Conservation (phyloP, 2,113 vertebrate genomes). For the Tympanuchus pallidicinctus region DNA sequence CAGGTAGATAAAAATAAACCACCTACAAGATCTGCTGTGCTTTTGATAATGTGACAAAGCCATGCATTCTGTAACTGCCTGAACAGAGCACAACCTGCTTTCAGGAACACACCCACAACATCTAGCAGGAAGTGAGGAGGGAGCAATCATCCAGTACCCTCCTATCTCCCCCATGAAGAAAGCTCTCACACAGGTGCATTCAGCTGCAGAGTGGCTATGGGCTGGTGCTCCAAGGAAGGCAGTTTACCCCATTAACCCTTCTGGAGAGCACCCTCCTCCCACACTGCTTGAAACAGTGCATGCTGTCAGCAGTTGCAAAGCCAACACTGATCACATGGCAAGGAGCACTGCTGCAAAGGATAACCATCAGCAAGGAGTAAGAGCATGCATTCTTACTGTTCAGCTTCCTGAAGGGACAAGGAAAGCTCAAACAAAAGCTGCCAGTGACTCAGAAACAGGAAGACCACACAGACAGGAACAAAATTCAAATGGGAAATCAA, state of each 20-base stretch:
- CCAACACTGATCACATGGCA: not conserved
- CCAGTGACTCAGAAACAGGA: not conserved
- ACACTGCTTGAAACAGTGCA: accelerated
- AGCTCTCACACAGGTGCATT: not conserved
- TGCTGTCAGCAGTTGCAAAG: not conserved
- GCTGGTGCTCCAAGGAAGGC: not conserved
- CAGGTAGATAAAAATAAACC: conserved; percentile 21
- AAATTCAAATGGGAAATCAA: not conserved
- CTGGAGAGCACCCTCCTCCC: not conserved
- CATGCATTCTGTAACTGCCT: not conserved
- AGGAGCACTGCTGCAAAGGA: not conserved
- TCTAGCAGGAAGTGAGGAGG: not conserved
- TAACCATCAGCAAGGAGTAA: not conserved
- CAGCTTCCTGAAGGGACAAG: not conserved
- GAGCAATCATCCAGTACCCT: not conserved
- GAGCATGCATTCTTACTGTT: not conserved
- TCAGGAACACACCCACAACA: not conserved
- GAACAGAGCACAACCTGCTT: conserved; percentile 4
- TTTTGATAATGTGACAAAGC: conserved; percentile 25
- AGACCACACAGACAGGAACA: not conserved
- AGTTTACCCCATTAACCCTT: not conserved
- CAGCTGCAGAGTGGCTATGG: not conserved
- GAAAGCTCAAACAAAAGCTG: not conserved
- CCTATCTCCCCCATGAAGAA: not conserved
- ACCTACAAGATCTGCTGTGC: conserved; percentile 11